Percentiles rank a stretch among this genome's conserved stretches.
phyloP scores from a whole-genome alignment of 2,888 invertebrate species.

The Trilocha varians region DNA sequence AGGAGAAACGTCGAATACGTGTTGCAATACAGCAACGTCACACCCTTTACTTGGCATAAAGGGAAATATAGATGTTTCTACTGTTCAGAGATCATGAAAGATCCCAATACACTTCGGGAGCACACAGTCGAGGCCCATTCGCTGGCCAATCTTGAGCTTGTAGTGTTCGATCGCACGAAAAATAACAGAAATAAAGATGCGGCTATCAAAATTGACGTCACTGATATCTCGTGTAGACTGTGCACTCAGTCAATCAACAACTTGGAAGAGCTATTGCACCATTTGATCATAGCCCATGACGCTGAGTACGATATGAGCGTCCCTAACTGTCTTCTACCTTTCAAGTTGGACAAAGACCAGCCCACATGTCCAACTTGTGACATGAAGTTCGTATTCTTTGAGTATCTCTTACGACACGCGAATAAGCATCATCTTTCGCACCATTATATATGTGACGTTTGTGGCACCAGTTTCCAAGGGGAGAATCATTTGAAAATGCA shows the following conservation, averaged over 20 bases:
- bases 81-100: conserved; percentile 53
- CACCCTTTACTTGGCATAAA: conserved; percentile 62
- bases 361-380: conserved; percentile 57
- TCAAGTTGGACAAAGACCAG: conserved; percentile 52
- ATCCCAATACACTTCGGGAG: conserved; percentile 39
- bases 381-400: conserved; percentile 58
- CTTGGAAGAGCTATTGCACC: conserved; percentile 55
- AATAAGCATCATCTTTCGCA: conserved; percentile 60
- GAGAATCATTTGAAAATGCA: conserved; percentile 66
- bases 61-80: conserved; percentile 58
- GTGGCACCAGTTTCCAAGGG: conserved; percentile 63
- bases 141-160: conserved; percentile 49
- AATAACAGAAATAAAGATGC: conserved; percentile 60
- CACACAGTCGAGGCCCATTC: conserved; percentile 45
- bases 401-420: conserved; percentile 54
- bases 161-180: conserved; percentile 53
- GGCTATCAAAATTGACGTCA: conserved; percentile 61
- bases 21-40: conserved; percentile 55
- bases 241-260: conserved; percentile 37
- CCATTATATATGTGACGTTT: conserved; percentile 63
- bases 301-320: conserved; percentile 58
- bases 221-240: conserved; percentile 47
- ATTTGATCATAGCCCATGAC: conserved; percentile 60
- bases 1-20: conserved; percentile 59
- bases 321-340: conserved; percentile 57